phyloP scores from a whole-genome alignment of 2,888 invertebrate genomes.

The Disparrhopalites patrizii region DNA sequence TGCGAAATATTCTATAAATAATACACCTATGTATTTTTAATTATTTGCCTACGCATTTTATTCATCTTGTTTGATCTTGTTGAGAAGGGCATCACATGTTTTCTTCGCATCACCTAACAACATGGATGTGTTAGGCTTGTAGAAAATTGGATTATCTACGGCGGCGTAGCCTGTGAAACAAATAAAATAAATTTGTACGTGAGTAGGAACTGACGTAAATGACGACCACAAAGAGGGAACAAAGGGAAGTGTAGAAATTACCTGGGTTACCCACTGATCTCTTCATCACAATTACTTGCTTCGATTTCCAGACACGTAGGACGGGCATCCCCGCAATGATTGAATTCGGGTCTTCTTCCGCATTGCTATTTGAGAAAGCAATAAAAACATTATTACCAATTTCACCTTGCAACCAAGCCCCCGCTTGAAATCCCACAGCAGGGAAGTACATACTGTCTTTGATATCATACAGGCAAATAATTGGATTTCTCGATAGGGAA shows the following conservation, averaged over 20 bases:
- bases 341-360: constrained; percentile 84
- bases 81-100: constrained; percentile 76
- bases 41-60: not conserved
- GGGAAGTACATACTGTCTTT: too few species aligned
- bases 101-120: constrained; percentile 87
- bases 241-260: not conserved
- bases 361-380: constrained; percentile 60
- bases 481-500: too few species aligned
- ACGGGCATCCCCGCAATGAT: constrained; percentile 93
- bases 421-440: too few species aligned
- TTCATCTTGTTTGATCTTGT: constrained; percentile 55
- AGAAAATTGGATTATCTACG: constrained; percentile 88
- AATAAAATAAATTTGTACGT: not conserved
- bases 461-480: too few species aligned
- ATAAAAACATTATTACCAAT: not conserved
- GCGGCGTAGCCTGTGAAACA: constrained; percentile 66
- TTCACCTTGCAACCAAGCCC: too few species aligned
- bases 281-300: constrained; percentile 88
- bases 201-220: not conserved
- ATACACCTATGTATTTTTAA: too few species aligned
- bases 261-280: constrained; percentile 62
- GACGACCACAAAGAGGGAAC: not conserved
- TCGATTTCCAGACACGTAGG: constrained; percentile 78
- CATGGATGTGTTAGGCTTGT: constrained; percentile 82
- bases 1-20: too few species aligned